Evolutionary conservation across 2,797 vertebrate species (phyloP).

Genomic region (Paramormyrops hopkinsi): DNA sequence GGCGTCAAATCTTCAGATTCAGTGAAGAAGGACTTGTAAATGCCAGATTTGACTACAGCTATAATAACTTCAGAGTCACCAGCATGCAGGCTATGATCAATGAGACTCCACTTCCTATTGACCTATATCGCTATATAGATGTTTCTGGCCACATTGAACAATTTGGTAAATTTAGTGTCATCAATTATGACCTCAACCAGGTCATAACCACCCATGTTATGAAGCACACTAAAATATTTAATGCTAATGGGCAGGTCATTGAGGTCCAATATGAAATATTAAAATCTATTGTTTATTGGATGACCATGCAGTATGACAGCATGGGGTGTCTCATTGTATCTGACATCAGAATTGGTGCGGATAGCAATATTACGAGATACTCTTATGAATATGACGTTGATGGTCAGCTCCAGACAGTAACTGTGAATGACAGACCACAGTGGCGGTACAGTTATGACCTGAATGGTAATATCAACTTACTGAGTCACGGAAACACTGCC

Average conservation of each 20-base stretch:
- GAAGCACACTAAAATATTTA: slow-evolving; percentile 98
- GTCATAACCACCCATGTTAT: slow-evolving; percentile 88
- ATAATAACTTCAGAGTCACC: slow-evolving; percentile 96
- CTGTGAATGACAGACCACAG: slow-evolving; percentile 89
- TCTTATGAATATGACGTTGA: slow-evolving; percentile 94
- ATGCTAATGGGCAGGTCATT: slow-evolving; percentile 88
- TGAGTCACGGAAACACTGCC: slow-evolving; percentile 88
- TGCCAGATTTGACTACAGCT: slow-evolving; percentile 84
- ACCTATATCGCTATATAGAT: slow-evolving; percentile 91
- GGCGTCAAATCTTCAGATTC: slow-evolving; percentile 73
- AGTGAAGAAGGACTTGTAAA: slow-evolving; percentile 75
- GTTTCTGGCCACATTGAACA: slow-evolving; percentile 93
- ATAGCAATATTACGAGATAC: slow-evolving; percentile 90
- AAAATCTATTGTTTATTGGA: slow-evolving; percentile 96
- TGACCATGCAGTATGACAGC: slow-evolving; percentile 94
- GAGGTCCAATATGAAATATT: slow-evolving; percentile 98
- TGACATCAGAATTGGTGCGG: slow-evolving; percentile 88
- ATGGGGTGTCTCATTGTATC: slow-evolving; percentile 86
- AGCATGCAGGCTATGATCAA: slow-evolving; percentile 99
- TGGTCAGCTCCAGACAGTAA: slow-evolving; percentile 87
- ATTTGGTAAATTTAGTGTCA: slow-evolving; percentile 82
- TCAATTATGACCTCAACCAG: slow-evolving; percentile 77
- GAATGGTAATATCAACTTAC: slow-evolving; percentile 94
- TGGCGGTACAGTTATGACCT: slow-evolving; percentile 98
- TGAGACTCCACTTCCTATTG: slow-evolving; percentile 73